These are phyloP conservation scores for Incurvaria masculella DNA, from an alignment of 2,888 invertebrate genomes.

Conservation along the genomic window DNA sequence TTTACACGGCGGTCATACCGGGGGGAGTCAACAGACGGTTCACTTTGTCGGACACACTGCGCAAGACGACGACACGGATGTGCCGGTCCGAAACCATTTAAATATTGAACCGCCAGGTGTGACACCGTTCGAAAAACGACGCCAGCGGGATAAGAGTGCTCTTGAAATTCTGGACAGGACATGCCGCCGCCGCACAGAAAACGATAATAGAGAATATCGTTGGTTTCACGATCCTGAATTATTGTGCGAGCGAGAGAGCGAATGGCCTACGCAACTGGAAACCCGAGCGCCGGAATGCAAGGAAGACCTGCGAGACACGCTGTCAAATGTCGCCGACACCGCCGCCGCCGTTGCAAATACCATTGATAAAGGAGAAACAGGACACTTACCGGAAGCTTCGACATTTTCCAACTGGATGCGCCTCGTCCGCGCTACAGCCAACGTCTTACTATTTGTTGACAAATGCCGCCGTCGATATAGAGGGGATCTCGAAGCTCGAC, in stretches of 20 bases:
- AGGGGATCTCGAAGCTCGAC: background rate
- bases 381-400: background rate
- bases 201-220: background rate
- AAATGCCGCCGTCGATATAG: background rate
- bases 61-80: background rate
- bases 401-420: background rate
- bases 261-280: slow-evolving; percentile 3
- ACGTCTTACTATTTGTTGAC: background rate
- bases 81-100: background rate
- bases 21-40: too few species aligned
- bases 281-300: background rate
- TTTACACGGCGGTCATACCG: background rate
- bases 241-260: background rate
- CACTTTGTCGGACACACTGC: background rate
- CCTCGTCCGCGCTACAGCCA: background rate
- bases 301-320: background rate
- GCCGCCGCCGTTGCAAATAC: background rate
- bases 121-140: background rate
- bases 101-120: background rate
- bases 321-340: background rate
- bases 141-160: background rate
- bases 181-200: background rate
- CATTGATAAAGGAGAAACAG: too few species aligned
- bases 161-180: background rate
- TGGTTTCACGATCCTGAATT: slow-evolving; percentile 13